Percentiles rank a stretch among this genome's conserved stretches.
Evolutionary conservation across 92 coral and sea anemone species (phyloP).

Genomic region (Porites divaricata): DNA sequence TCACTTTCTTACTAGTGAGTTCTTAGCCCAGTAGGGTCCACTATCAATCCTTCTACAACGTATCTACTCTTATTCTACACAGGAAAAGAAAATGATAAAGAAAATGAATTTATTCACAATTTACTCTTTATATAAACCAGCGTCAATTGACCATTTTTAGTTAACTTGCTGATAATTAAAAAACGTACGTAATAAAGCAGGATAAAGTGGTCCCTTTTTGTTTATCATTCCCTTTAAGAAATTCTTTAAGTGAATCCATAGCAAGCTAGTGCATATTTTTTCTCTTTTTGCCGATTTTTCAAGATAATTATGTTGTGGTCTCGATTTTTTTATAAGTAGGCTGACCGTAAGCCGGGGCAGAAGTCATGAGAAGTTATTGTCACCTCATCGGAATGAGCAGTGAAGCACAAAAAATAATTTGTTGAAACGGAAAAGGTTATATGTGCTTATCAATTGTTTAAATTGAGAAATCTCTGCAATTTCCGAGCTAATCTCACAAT

Average conservation of each 20-base stretch:
- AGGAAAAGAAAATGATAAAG: not conserved
- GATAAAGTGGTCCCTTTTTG: not conserved
- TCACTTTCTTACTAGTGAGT: too few species aligned
- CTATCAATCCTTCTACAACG: too few species aligned
- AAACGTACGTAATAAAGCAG: not conserved
- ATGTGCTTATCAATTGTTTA: conserved; percentile 39
- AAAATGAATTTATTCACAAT: not conserved
- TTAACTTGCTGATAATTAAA: conserved; percentile 4
- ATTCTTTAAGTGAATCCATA: too few species aligned
- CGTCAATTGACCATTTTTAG: not conserved
- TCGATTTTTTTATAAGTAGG: too few species aligned
- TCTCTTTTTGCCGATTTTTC: not conserved
- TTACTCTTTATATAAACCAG: not conserved
- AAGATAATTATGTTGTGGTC: too few species aligned
- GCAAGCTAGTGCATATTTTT: too few species aligned
- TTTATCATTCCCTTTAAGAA: conserved; percentile 9
- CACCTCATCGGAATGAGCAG: conserved; percentile 4
- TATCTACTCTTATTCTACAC: too few species aligned
- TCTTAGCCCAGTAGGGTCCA: too few species aligned
- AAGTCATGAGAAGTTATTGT: not conserved
- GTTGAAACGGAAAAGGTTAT: conserved; percentile 34
- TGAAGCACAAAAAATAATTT: not conserved
- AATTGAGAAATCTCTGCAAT: conserved; percentile 21
- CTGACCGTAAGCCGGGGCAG: not conserved
- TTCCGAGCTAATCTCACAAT: conserved; percentile 9